A percentile compares a stretch with the other conserved stretches of the same genome.
phyloP scores from a whole-genome alignment of 2,888 invertebrate genomes.

The Heteromyza rotundicornis region DNA sequence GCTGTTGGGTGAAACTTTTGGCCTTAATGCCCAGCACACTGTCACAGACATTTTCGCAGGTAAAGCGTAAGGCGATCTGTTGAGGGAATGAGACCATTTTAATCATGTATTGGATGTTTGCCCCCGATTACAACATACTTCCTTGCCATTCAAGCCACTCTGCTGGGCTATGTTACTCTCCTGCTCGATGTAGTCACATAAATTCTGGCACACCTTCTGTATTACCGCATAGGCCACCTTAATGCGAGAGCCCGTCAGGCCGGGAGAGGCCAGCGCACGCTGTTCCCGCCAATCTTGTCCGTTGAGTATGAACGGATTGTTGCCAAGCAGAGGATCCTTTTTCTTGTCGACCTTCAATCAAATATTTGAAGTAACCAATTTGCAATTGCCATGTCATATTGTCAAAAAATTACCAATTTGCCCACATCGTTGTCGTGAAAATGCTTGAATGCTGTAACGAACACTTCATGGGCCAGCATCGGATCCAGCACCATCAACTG shows the following conservation, averaged over 20 bases:
- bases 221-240: conserved; percentile 64
- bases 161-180: conserved; percentile 31
- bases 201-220: conserved; percentile 58
- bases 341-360: conserved; percentile 52
- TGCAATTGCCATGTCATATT: neutral
- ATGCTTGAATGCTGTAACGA: conserved; percentile 62
- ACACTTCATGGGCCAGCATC: conserved; percentile 57
- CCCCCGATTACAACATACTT: conserved; percentile 41
- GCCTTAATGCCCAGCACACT: conserved; percentile 63
- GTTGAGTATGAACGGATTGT: conserved; percentile 64
- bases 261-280: conserved; percentile 63
- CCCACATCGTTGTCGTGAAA: conserved; percentile 57
- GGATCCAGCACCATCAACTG: conserved; percentile 59
- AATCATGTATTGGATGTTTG: neutral
- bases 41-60: conserved; percentile 62
- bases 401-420: conserved; percentile 34
- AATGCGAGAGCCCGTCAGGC: conserved; percentile 64
- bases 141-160: conserved; percentile 61
- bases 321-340: conserved; percentile 62
- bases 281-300: conserved; percentile 64
- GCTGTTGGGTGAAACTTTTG: conserved; percentile 51
- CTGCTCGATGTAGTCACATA: conserved; percentile 60
- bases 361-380: neutral
- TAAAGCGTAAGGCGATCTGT: conserved; percentile 57
- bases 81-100: neutral